These are phyloP conservation scores for Daubentonia madagascariensis DNA, from an alignment of 2,113 vertebrate genomes.

Conservation along the genomic window DNA sequence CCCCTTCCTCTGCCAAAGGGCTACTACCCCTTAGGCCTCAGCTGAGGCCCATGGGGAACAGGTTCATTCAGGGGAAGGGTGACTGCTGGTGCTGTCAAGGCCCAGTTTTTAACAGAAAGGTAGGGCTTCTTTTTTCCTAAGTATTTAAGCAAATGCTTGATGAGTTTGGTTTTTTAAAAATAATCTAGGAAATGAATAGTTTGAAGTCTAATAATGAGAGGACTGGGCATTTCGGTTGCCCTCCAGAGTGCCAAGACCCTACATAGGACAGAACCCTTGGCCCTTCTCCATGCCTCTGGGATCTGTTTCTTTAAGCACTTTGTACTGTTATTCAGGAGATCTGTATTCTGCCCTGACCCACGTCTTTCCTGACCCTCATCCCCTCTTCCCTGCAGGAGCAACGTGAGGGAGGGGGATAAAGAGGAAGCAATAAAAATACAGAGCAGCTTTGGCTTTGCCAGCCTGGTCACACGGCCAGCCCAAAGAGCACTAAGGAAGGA, in stretches of 20 bases:
- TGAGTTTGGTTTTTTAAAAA: slow-evolving; percentile 9
- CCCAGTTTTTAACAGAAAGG: background rate
- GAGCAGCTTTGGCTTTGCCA: background rate
- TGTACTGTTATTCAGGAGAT: slow-evolving; percentile 48
- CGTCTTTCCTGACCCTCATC: background rate
- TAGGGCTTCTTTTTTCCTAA: slow-evolving; percentile 19
- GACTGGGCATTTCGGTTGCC: background rate
- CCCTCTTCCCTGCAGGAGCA: background rate
- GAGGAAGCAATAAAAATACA: slow-evolving; percentile 30
- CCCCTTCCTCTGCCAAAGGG: background rate
- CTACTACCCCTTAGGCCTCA: background rate
- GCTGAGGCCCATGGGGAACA: background rate
- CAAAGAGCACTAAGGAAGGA: background rate
- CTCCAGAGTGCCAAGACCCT: background rate
- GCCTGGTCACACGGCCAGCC: background rate
- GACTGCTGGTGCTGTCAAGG: slow-evolving; percentile 48
- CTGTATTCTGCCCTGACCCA: slow-evolving; percentile 11
- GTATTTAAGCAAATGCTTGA: slow-evolving; percentile 55
- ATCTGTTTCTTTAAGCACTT: slow-evolving; percentile 64
- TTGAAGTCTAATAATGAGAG: background rate
- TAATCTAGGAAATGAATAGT: slow-evolving; percentile 40
- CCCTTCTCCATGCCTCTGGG: background rate
- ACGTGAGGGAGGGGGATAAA: background rate
- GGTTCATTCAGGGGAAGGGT: background rate
- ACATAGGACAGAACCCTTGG: background rate